A percentile compares a stretch with the other conserved stretches of the same genome.
Conservation (phyloP, 2,797 vertebrate genomes). For the Intellagama lesueurii region DNA sequence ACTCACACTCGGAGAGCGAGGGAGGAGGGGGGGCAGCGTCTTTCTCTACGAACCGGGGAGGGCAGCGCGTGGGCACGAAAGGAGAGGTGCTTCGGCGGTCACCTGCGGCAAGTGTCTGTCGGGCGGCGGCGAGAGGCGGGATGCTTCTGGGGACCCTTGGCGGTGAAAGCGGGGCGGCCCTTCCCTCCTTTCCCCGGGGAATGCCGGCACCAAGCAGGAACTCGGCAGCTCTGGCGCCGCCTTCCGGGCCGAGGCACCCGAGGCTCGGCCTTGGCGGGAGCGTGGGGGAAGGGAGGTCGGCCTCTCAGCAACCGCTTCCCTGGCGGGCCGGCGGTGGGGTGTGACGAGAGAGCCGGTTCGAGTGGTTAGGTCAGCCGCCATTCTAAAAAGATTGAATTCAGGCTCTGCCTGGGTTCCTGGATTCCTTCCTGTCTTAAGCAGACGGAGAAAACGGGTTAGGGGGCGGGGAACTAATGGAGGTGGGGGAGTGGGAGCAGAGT, state of each 20-base stretch:
- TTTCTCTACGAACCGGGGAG: no score
- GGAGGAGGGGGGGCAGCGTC: no score
- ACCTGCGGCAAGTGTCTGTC: no score
- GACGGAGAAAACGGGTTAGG: neutral
- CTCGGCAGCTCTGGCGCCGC: no score
- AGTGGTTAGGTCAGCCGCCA: neutral
- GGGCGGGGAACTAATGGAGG: neutral
- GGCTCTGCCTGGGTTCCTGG: no score
- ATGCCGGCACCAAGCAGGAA: neutral
- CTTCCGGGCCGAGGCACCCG: no score
- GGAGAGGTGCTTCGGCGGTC: no score
- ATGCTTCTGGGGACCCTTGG: neutral
- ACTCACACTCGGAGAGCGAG: no score
- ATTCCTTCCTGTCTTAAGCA: neutral
- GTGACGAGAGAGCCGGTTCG: no score
- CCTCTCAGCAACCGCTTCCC: neutral
- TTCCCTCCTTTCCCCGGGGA: neutral
- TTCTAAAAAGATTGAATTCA: neutral
- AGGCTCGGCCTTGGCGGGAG: neutral
- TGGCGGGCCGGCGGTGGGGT: neutral
- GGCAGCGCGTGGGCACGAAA: no score
- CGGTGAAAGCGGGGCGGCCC: neutral
- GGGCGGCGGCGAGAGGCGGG: no score
- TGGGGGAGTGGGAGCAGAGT: neutral
- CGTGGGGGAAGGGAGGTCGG: neutral